phyloP scores from a whole-genome alignment of 2,113 vertebrate species.

The Rhabdornis inornatus region DNA sequence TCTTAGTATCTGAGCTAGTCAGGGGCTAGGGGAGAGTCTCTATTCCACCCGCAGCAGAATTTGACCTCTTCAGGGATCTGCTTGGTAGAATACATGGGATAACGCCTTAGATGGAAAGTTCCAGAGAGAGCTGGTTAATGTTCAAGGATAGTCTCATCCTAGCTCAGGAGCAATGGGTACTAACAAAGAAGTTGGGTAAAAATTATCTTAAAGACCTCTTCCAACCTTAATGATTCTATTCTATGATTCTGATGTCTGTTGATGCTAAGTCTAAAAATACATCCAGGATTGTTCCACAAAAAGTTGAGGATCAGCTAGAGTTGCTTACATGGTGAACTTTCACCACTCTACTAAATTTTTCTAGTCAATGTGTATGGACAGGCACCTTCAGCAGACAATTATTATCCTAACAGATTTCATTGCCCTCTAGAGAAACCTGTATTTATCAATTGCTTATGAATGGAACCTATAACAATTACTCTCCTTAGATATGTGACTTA shows the following conservation, averaged over 20 bases:
- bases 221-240: not conserved
- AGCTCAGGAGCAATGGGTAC: accelerated
- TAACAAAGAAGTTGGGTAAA: not conserved
- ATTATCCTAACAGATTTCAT: not conserved
- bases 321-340: not conserved
- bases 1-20: too few species aligned
- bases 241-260: not conserved
- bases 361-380: not conserved
- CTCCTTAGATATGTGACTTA: not conserved
- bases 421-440: not conserved
- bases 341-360: not conserved
- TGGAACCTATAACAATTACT: not conserved
- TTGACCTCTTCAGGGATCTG: not conserved
- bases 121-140: too few species aligned
- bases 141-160: not conserved
- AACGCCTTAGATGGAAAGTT: not conserved
- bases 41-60: too few species aligned
- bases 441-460: not conserved
- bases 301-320: not conserved
- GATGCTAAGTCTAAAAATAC: not conserved
- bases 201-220: not conserved
- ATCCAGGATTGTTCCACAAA: not conserved
- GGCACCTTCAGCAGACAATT: not conserved
- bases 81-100: too few species aligned
- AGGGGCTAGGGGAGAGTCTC: too few species aligned